phyloP scores from a whole-genome alignment of 1,140 invertebrate species.

The Microvelia longipes region DNA sequence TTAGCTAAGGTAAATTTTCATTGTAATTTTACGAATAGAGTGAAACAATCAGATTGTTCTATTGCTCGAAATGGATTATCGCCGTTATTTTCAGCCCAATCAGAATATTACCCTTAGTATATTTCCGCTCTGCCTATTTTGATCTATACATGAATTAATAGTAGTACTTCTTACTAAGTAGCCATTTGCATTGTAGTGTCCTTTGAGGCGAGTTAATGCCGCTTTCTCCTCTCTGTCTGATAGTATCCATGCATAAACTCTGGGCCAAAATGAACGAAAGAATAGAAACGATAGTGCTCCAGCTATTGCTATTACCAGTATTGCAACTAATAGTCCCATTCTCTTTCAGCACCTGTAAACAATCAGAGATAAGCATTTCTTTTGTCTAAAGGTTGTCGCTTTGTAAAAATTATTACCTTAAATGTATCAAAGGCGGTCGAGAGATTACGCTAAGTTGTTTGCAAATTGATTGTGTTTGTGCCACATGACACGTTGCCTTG shows the following conservation, averaged over 20 bases:
- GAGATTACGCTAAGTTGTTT: not conserved
- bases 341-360: not conserved
- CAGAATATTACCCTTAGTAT: too few relatives aligned
- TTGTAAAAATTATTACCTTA: not conserved
- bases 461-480: not conserved
- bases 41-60: too few relatives aligned
- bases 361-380: not conserved
- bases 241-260: constrained; percentile 37
- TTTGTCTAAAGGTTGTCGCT: not conserved
- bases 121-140: too few relatives aligned
- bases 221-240: constrained; percentile 45
- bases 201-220: constrained; percentile 36
- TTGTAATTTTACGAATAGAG: too few relatives aligned
- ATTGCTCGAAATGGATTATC: too few relatives aligned
- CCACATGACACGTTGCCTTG: too few relatives aligned
- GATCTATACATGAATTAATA: too few relatives aligned
- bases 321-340: constrained; percentile 2
- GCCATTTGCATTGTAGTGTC: constrained; percentile 42
- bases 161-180: constrained; percentile 37
- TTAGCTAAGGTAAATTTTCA: too few relatives aligned
- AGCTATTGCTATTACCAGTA: constrained; percentile 12
- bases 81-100: too few relatives aligned
- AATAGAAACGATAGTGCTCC: constrained; percentile 29
- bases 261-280: constrained; percentile 36
- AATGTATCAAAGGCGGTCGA: not conserved